Base-by-base conservation (phyloP, 2,797 vertebrate genomes). In the Chloroceryle amazona region DNA sequence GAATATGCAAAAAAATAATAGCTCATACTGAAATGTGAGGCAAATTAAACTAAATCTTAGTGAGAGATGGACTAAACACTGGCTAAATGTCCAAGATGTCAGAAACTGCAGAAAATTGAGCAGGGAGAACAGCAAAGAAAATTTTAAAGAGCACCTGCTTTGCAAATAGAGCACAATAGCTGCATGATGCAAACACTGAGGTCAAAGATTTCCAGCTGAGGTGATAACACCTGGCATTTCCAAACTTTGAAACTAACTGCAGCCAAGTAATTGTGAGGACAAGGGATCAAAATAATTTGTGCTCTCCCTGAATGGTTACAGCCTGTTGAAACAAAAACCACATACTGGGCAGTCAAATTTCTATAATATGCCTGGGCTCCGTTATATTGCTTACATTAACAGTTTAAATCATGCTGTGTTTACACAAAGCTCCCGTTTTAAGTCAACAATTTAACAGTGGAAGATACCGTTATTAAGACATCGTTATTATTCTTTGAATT, bases 141-240 rank as follows among this genome's bases (percentile, higher is more conserved):
- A 51, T 29, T 49, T 76, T 33, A 9, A 80, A 71, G 33, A 6
- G 26, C 35, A 76, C 19, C 23, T 39, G 31, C 42, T 67, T 81
- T 44, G 61, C 51, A 46, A 39, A 22, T 3, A 39, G 47, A 47
- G 21, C 5, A 1, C 68, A 71, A 18, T 6, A 16, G 26, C 28
- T 47, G 58, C 18, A 9, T 6, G 25, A 76, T 15, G 23, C 1
- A 4, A 79, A 58, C 18, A 35, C 1, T 0, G 1, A 66, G 21
- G 26, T 66, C 3, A 3, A 89, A 57, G 18, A 26, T 68, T 74
- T 92, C 35, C n/a, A 92, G 42, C 13, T n/a, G 21, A 76, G 31
- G 31, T 33, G 57, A 80, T 37, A 83, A 91, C 88, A 70, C 16
- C 35, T 37, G 35, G 44, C 63, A 37, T 73, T 63, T 44, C 31